These are phyloP conservation scores for Sesamia nonagrioides DNA, from an alignment of 1,140 invertebrate genomes.

Conservation along the genomic window DNA sequence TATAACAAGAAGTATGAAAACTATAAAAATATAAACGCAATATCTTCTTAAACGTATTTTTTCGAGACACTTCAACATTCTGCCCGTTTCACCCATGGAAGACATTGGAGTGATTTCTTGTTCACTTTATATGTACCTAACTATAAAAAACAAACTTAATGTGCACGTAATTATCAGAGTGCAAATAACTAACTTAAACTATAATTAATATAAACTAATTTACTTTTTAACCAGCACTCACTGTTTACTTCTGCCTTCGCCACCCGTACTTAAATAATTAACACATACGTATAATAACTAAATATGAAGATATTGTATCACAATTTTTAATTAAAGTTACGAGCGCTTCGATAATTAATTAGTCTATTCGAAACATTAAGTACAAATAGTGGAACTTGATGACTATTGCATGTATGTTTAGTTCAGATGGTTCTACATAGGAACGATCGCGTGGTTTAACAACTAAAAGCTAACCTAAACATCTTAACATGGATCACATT, in stretches of 20 bases:
- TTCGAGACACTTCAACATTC: background rate
- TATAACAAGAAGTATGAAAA: constrained; percentile 49
- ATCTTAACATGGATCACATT: constrained; percentile 80
- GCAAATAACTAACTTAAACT: constrained; percentile 26
- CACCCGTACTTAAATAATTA: constrained; percentile 70
- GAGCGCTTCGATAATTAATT: constrained; percentile 58
- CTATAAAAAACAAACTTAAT: constrained; percentile 33
- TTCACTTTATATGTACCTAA: constrained; percentile 49
- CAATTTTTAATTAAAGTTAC: constrained; percentile 74
- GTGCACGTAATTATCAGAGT: constrained; percentile 37
- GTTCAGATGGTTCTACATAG: constrained; percentile 73
- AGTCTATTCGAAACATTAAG: constrained; percentile 74
- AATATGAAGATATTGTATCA: constrained; percentile 80
- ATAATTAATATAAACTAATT: constrained; percentile 23
- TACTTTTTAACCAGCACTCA: constrained; percentile 34
- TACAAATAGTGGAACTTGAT: constrained; percentile 74
- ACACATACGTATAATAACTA: constrained; percentile 60
- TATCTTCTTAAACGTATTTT: constrained; percentile 24
- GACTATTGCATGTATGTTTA: constrained; percentile 71
- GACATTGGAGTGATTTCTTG: constrained; percentile 72
- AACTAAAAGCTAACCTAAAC: constrained; percentile 68
- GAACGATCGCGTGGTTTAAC: constrained; percentile 73
- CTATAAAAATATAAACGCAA: constrained; percentile 48
- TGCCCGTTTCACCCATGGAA: constrained; percentile 69
- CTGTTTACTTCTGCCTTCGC: constrained; percentile 56